Percentiles rank a stretch among this genome's conserved stretches.
Evolutionary conservation across 2,888 invertebrate species (phyloP).

Genomic region (Nymphalis urticae): DNA sequence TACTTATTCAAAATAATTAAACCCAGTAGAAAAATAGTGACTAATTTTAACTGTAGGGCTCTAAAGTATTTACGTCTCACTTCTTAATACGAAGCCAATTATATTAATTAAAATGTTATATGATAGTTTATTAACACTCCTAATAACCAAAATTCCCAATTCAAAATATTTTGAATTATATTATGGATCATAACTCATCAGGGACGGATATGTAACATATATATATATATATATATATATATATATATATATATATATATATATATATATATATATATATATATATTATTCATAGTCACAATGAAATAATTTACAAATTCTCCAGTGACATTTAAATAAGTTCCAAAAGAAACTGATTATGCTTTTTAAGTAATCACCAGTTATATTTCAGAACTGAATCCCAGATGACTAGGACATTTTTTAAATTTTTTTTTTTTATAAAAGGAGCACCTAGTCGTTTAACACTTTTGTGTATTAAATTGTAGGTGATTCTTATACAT

Average conservation of each 20-base stretch:
- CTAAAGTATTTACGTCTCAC: too few species aligned
- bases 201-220: neutral
- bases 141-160: neutral
- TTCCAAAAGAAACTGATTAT: neutral
- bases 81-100: too few species aligned
- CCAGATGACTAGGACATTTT: neutral
- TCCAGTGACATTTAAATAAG: neutral
- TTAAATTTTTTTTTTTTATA: neutral
- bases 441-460: neutral
- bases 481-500: slow-evolving; percentile 21
- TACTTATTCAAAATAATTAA: neutral
- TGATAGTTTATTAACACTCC: neutral
- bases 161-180: neutral
- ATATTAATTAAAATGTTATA: neutral
- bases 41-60: neutral
- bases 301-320: neutral
- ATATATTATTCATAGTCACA: neutral
- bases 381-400: neutral
- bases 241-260: neutral
- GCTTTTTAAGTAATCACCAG: neutral
- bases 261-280: neutral
- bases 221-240: neutral
- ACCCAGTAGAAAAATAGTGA: slow-evolving; percentile 9
- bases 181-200: neutral
- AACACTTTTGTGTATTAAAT: slow-evolving; percentile 6